Percentiles rank a stretch among this genome's conserved stretches.
Conservation (phyloP, 2,113 vertebrate species). For the Etia nguti region DNA sequence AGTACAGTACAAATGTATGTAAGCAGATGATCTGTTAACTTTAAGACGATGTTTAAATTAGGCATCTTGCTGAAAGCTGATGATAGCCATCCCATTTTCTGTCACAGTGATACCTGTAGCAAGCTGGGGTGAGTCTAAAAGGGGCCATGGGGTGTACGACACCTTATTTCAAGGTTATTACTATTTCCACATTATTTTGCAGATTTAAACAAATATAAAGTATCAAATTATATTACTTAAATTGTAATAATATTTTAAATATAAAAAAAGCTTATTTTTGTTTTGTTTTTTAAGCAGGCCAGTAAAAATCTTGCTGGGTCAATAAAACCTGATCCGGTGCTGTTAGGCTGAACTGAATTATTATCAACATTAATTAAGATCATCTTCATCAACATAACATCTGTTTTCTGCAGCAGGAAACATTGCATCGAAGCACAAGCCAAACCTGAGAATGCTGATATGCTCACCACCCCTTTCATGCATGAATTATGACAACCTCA, state of each 20-base stretch:
- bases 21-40: not conserved
- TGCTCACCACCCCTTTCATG: not conserved
- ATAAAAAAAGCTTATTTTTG: accelerated
- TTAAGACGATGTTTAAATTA: not conserved
- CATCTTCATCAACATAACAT: not conserved
- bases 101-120: not conserved
- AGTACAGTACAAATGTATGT: not conserved
- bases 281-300: not conserved
- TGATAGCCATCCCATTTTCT: not conserved
- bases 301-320: not conserved
- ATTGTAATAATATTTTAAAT: not conserved
- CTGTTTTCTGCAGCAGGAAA: not conserved
- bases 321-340: not conserved
- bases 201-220: not conserved
- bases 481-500: not conserved
- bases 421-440: not conserved
- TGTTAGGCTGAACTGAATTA: not conserved
- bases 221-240: not conserved
- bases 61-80: not conserved
- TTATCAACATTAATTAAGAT: not conserved
- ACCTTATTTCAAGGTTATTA: not conserved
- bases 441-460: not conserved
- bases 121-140: not conserved
- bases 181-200: not conserved
- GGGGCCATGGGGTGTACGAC: not conserved